A percentile compares a stretch with the other conserved stretches of the same genome.
Evolutionary conservation across 1,140 invertebrate species (phyloP).

Genomic region (Brachionus sp.): DNA sequence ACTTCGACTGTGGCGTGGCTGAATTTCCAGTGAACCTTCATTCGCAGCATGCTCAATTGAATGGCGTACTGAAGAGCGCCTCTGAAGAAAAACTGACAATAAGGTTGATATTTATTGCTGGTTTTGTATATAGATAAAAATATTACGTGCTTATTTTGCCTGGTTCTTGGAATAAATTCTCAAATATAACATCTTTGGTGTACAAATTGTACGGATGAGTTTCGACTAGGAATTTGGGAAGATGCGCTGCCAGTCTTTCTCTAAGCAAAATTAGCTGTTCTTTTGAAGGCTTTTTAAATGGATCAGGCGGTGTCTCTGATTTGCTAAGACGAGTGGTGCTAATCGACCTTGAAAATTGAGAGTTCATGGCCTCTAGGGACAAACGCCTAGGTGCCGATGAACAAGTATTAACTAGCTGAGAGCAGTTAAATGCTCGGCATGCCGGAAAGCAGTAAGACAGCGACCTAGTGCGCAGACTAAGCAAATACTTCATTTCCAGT

Average conservation of each 20-base stretch:
- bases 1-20: background rate
- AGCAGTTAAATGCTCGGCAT: background rate
- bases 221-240: slow-evolving; percentile 4
- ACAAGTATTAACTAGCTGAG: background rate
- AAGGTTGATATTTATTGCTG: background rate
- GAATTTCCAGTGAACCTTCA: slow-evolving; percentile 23
- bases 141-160: slow-evolving; percentile 34
- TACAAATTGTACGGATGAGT: slow-evolving; percentile 42
- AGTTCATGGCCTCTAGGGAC: background rate
- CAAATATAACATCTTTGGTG: slow-evolving; percentile 33
- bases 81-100: slow-evolving; percentile 11
- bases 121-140: background rate
- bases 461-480: background rate
- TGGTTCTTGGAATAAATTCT: slow-evolving; percentile 39
- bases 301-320: background rate
- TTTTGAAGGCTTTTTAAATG: background rate
- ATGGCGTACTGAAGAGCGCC: slow-evolving; percentile 28
- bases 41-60: background rate
- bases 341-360: background rate
- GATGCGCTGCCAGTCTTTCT: background rate
- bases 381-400: background rate
- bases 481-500: background rate
- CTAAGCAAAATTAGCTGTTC: background rate
- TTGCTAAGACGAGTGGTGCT: background rate
- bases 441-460: background rate